Evolutionary conservation across 2,797 vertebrate genomes (phyloP).

Genomic region (Anisognathus igniventris): DNA sequence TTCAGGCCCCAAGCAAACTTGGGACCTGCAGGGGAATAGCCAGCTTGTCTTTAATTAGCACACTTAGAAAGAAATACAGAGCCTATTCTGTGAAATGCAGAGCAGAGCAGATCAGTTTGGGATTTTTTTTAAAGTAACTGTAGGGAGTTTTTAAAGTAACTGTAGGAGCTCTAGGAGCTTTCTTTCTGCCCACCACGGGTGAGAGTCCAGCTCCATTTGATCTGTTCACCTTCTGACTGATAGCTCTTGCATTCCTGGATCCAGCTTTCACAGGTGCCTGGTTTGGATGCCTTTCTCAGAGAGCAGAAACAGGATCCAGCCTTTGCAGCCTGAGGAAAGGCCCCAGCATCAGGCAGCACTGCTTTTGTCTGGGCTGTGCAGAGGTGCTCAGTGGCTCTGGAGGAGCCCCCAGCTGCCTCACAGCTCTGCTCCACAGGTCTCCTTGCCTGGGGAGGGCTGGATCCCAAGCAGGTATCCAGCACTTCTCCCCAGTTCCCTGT

Average conservation of each 20-base stretch:
- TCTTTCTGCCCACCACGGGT: background rate
- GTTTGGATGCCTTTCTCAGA: background rate
- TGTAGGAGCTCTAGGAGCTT: background rate
- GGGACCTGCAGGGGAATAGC: background rate
- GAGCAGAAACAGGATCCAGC: background rate
- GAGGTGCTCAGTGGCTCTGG: background rate
- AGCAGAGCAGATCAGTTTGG: background rate
- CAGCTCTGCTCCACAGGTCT: rapidly evolving
- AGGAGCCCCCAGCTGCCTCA: background rate
- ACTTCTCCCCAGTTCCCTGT: background rate
- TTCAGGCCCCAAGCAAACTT: background rate
- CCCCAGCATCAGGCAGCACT: background rate
- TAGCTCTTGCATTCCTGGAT: background rate
- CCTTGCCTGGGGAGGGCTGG: background rate
- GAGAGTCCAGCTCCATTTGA: background rate
- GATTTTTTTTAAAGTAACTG: background rate
- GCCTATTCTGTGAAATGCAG: background rate
- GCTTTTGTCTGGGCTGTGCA: background rate
- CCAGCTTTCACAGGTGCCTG: background rate
- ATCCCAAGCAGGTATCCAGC: background rate
- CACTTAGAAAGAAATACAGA: background rate
- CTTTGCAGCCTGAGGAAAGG: background rate
- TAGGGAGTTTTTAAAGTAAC: background rate
- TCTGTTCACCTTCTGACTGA: background rate
- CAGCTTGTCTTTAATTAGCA: background rate